These are phyloP conservation scores for Physocephala rufipes DNA, from an alignment of 2,888 invertebrate genomes.

Conservation along the genomic window DNA sequence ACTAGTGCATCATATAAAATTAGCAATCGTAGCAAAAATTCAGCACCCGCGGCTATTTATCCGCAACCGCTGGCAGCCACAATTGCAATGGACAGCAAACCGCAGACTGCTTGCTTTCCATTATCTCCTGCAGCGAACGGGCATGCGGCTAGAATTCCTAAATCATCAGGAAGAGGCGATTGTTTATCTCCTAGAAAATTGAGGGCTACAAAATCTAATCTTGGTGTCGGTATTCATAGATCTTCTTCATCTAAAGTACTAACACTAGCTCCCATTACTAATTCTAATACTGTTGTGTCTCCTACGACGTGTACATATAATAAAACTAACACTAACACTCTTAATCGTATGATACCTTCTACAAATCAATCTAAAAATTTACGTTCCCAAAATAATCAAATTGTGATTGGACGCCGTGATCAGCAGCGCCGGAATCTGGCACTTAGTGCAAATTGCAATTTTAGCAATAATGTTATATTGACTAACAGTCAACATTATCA, in stretches of 20 bases:
- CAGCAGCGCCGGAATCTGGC: constrained; percentile 47
- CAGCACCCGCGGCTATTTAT: constrained; percentile 49
- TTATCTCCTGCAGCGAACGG: constrained; percentile 55
- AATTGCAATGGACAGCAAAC: constrained; percentile 47
- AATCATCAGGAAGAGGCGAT: constrained; percentile 41
- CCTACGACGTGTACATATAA: constrained; percentile 15
- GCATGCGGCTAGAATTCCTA: constrained; percentile 54
- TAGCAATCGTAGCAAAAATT: constrained; percentile 28
- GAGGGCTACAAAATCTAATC: constrained; percentile 3
- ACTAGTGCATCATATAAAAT: constrained; percentile 31
- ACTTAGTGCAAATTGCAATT: constrained; percentile 42
- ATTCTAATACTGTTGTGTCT: background rate
- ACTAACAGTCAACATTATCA: constrained; percentile 42
- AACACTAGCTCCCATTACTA: constrained; percentile 1
- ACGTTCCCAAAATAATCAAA: constrained; percentile 20
- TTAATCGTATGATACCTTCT: constrained; percentile 15
- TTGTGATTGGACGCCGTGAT: constrained; percentile 42
- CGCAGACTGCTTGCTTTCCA: constrained; percentile 56
- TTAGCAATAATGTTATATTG: constrained; percentile 40
- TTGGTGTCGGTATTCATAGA: constrained; percentile 15
- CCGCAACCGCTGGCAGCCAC: constrained; percentile 50
- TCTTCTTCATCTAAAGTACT: constrained; percentile 11
- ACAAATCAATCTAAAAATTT: background rate
- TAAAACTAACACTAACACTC: constrained; percentile 22
- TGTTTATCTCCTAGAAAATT: background rate